phyloP scores from a whole-genome alignment of 2,888 invertebrate species.

The Machimus rusticus region DNA sequence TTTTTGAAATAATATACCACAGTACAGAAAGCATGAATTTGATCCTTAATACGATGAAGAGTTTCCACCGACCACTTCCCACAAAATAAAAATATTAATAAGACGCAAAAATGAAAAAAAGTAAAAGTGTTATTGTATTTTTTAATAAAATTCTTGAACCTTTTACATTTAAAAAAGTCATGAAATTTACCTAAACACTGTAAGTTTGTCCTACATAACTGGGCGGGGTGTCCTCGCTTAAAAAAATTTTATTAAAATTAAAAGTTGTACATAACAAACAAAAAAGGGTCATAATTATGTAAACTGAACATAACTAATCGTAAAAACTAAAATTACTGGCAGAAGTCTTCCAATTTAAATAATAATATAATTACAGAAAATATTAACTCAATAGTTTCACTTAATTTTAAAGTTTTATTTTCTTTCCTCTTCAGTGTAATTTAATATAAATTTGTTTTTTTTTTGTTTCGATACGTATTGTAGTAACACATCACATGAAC shows the following conservation, averaged over 20 bases:
- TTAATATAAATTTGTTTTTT: background rate
- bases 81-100: background rate
- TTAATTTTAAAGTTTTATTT: background rate
- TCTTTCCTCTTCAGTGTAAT: background rate
- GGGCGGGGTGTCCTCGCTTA: slow-evolving; percentile 7
- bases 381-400: background rate
- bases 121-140: slow-evolving; percentile 20
- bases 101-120: background rate
- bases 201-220: slow-evolving; percentile 19
- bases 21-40: background rate
- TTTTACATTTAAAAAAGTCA: slow-evolving; percentile 27
- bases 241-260: background rate
- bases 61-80: background rate
- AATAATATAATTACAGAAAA: slow-evolving; percentile 16
- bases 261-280: background rate
- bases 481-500: slow-evolving; percentile 47
- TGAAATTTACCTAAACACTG: slow-evolving; percentile 27
- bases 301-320: background rate
- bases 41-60: background rate
- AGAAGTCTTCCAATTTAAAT: slow-evolving; percentile 34
- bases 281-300: background rate
- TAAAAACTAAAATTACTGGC: slow-evolving; percentile 24
- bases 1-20: background rate
- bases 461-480: slow-evolving; percentile 33
- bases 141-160: slow-evolving; percentile 30